These are phyloP conservation scores for Pomacea maculata DNA, from an alignment of 1,140 invertebrate species.

Conservation along the genomic window DNA sequence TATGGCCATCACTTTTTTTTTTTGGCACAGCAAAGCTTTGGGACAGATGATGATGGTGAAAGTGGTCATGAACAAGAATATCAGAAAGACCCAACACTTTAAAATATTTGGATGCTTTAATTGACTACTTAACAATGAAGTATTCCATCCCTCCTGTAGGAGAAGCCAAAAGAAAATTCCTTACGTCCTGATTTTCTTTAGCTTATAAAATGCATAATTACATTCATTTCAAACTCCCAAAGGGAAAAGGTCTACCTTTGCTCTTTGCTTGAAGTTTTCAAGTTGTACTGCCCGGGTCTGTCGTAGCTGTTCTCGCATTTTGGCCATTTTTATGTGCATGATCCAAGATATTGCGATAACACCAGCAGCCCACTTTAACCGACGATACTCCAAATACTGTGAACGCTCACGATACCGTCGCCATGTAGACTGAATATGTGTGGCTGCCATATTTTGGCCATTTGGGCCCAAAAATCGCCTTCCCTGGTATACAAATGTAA, in stretches of 20 bases:
- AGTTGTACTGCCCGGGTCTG: conserved; percentile 53
- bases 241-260: conserved; percentile 45
- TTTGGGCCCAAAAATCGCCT: conserved; percentile 52
- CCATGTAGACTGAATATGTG: conserved; percentile 61
- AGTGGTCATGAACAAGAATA: too few relatives aligned
- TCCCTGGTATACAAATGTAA: conserved; percentile 45
- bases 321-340: conserved; percentile 63
- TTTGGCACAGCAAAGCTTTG: too few relatives aligned
- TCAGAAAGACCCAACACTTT: too few relatives aligned
- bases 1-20: too few relatives aligned
- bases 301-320: conserved; percentile 58
- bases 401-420: conserved; percentile 54
- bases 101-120: too few relatives aligned
- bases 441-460: conserved; percentile 57
- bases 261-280: conserved; percentile 53
- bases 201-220: too few relatives aligned
- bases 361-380: conserved; percentile 65
- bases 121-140: too few relatives aligned
- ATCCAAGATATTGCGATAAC: conserved; percentile 66
- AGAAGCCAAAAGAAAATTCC: too few relatives aligned
- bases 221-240: too few relatives aligned
- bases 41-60: too few relatives aligned
- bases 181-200: too few relatives aligned
- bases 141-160: too few relatives aligned
- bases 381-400: conserved; percentile 61